phyloP scores from a whole-genome alignment of 1,140 invertebrate genomes.

The Anoplolepis gracilipes region DNA sequence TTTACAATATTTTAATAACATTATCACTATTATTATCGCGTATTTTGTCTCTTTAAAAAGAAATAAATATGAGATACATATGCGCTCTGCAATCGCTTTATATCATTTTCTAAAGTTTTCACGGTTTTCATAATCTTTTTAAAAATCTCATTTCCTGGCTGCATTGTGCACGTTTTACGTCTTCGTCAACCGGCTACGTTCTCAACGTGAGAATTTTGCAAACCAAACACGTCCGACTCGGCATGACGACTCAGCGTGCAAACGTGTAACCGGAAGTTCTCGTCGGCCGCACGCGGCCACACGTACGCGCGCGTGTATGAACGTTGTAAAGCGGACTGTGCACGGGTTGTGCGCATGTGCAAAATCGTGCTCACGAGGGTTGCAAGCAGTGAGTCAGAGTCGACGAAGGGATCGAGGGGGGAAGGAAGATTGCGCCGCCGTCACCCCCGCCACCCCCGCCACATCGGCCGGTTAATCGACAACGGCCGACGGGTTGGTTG shows the following conservation, averaged over 20 bases:
- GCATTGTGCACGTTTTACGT: not conserved
- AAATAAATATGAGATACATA: not conserved
- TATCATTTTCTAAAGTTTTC: not conserved
- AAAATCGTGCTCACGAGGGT: constrained; percentile 55
- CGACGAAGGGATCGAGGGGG: constrained; percentile 45
- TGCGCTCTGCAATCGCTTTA: not conserved
- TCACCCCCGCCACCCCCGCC: not conserved
- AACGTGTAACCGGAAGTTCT: constrained; percentile 44
- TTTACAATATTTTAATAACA: too few relatives aligned
- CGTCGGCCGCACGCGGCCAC: constrained; percentile 15
- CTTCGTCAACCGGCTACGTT: not conserved
- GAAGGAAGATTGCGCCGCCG: not conserved
- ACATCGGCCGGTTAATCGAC: constrained; percentile 64
- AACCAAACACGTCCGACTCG: constrained; percentile 30
- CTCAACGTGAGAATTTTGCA: constrained; percentile 16
- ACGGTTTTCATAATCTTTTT: not conserved
- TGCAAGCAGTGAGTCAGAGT: constrained; percentile 69
- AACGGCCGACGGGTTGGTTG: constrained; percentile 66
- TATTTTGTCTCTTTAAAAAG: not conserved
- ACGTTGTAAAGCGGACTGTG: not conserved
- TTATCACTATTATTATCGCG: not conserved
- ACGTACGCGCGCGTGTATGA: constrained; percentile 6
- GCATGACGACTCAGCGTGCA: constrained; percentile 45
- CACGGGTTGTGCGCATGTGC: constrained; percentile 46
- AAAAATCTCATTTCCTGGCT: constrained; percentile 7